Base-by-base conservation (phyloP, 2,888 invertebrate genomes). In the Erannis defoliaria region DNA sequence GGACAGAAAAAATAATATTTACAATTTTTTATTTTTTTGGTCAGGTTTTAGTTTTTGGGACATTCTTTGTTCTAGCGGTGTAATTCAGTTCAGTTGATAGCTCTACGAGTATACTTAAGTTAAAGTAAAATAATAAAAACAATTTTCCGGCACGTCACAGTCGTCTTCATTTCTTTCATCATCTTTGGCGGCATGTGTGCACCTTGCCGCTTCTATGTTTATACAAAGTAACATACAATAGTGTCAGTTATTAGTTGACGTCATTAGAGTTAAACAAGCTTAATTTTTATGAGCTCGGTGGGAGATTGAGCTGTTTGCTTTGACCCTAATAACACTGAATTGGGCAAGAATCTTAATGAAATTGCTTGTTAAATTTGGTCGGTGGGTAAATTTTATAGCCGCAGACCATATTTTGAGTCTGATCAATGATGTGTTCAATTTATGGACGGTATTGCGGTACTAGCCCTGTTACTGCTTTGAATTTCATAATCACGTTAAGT, bases 241-340 rank as follows among this genome's bases (percentile, higher is more conserved):
- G 19, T 16, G 33, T 33, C 14, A 37, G n/a, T n/a, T 48, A 53
- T n/a, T 18, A 42, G 29, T 31, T 62, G 62, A 56, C 62, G 62
- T 62, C 56, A 62, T 55, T 40, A 62, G 0, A 40, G 19, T 18
- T 62, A 56, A 62, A 40, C 29, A 43, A 62, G 62, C 62, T 57
- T 56, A 62, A 62, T 62, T 56, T 62, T 62, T 42, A 62, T 14
- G 56, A 53, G 40, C 61, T 45, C 31, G 9, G 50, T 31, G 43
- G 56, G 33, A 53, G 56, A 62, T 62, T 62, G 62, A 57, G 62
- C 46, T 53, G 53, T 56, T 42, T 21, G 55, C 35, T 46, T 29
- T 62, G 62, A 62, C 62, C 60, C 56, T 62, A 62, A 60, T 57
- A 29, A 57, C 50, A 54, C 51, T 26, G 55, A 55, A 55, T 62